Evolutionary conservation across 1,140 invertebrate genomes (phyloP).

Genomic region (Alviniconcha marisindica): DNA sequence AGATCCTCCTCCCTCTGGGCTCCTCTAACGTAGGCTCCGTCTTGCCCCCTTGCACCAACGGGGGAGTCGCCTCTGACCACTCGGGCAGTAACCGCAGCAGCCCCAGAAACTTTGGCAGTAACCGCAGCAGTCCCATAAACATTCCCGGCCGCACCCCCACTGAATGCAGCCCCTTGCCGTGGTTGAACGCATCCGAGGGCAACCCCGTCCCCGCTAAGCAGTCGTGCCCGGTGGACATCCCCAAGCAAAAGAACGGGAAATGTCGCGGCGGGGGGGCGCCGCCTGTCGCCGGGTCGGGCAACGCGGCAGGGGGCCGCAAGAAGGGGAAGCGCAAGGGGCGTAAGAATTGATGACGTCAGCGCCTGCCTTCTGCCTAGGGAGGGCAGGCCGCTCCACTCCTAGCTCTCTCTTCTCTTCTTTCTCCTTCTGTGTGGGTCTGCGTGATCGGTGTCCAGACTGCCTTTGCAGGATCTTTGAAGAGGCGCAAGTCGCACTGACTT

Average conservation of each 20-base stretch:
- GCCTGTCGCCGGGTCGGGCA: neutral
- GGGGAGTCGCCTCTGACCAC: neutral
- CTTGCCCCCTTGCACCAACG: neutral
- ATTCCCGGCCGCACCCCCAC: neutral
- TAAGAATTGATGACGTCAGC: constrained; percentile 27
- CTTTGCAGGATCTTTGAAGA: too few species aligned
- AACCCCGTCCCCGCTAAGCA: neutral
- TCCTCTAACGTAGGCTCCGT: neutral
- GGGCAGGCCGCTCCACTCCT: too few species aligned
- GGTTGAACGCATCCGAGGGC: constrained; percentile 1
- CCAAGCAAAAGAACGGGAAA: neutral
- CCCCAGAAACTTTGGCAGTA: too few species aligned
- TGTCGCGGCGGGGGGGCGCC: neutral
- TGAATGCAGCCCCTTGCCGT: neutral
- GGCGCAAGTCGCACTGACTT: too few species aligned
- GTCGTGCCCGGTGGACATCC: constrained; percentile 26
- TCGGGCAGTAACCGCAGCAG: too few species aligned
- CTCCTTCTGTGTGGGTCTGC: too few species aligned
- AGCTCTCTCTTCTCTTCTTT: too few species aligned
- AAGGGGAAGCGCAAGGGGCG: constrained; percentile 13
- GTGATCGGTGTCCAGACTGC: too few species aligned
- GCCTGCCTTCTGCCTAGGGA: neutral
- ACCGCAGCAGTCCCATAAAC: neutral
- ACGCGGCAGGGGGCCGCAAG: neutral
- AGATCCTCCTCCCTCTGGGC: neutral